phyloP scores from a whole-genome alignment of 2,797 vertebrate genomes.

The Vultur gryphus region DNA sequence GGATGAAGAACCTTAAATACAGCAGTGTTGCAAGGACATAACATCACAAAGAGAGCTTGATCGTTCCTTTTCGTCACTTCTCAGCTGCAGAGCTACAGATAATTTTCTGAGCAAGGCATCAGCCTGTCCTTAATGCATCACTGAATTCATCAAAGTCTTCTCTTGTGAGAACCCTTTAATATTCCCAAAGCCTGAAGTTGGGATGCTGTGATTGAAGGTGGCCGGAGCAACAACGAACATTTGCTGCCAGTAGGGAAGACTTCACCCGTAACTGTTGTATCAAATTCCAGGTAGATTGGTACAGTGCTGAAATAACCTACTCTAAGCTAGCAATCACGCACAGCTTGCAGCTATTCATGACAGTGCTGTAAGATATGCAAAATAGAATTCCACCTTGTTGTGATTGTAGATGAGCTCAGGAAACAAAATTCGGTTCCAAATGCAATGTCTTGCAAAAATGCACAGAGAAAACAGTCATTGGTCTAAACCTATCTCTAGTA shows the following conservation, averaged over 20 bases:
- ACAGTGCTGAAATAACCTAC: neutral
- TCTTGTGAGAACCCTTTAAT: neutral
- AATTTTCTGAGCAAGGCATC: neutral
- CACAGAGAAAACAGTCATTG: neutral
- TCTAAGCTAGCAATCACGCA: neutral
- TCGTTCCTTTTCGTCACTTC: conserved; percentile 5
- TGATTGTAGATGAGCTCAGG: neutral
- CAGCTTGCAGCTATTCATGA: neutral
- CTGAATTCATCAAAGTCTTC: conserved; percentile 17
- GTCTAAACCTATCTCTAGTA: neutral
- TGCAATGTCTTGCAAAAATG: neutral
- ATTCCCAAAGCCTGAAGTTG: neutral
- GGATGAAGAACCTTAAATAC: neutral
- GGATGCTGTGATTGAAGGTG: neutral
- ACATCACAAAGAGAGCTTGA: neutral
- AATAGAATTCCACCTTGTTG: neutral
- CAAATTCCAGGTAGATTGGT: neutral
- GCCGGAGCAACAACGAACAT: neutral
- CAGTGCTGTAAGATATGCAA: neutral
- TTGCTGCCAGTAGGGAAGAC: neutral
- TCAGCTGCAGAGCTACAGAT: neutral
- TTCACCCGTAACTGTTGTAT: neutral
- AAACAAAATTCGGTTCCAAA: conserved; percentile 1
- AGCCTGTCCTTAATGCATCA: neutral
- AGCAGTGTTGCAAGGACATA: neutral